phyloP scores from a whole-genome alignment of 2,113 vertebrate genomes.

The Halichoerus grypus region DNA sequence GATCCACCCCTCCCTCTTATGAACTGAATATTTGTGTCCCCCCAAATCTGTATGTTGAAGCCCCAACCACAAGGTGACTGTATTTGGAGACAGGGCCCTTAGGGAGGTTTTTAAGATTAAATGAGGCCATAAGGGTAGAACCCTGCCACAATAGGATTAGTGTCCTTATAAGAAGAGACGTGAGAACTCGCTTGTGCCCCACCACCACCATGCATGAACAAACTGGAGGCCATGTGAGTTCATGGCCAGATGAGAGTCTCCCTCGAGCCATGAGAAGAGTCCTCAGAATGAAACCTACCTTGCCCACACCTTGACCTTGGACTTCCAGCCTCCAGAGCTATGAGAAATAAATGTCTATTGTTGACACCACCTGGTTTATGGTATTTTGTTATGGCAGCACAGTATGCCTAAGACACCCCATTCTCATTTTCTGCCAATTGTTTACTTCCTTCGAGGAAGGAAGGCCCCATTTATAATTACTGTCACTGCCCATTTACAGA shows the following conservation, averaged over 20 bases:
- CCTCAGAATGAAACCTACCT: background rate
- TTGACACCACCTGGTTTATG: background rate
- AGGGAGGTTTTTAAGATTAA: background rate
- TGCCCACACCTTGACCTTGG: background rate
- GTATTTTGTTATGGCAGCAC: background rate
- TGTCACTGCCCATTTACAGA: background rate
- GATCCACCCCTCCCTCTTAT: background rate
- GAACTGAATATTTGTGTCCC: background rate
- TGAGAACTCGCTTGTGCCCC: fast-evolving
- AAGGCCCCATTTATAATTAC: background rate
- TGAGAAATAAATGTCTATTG: background rate
- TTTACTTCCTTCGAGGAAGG: background rate
- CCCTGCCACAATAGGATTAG: background rate
- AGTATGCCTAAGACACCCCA: background rate
- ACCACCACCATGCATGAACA: fast-evolving
- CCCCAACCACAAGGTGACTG: background rate
- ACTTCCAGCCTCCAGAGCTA: background rate
- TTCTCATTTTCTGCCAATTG: background rate
- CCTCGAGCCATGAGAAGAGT: background rate
- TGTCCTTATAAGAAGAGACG: background rate
- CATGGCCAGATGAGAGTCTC: background rate
- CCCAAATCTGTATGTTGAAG: background rate
- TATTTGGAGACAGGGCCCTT: background rate
- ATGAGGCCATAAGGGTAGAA: background rate
- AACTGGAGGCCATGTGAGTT: background rate